These are phyloP conservation scores for Stigmatopora nigra DNA, from an alignment of 2,113 vertebrate species.

Conservation along the genomic window DNA sequence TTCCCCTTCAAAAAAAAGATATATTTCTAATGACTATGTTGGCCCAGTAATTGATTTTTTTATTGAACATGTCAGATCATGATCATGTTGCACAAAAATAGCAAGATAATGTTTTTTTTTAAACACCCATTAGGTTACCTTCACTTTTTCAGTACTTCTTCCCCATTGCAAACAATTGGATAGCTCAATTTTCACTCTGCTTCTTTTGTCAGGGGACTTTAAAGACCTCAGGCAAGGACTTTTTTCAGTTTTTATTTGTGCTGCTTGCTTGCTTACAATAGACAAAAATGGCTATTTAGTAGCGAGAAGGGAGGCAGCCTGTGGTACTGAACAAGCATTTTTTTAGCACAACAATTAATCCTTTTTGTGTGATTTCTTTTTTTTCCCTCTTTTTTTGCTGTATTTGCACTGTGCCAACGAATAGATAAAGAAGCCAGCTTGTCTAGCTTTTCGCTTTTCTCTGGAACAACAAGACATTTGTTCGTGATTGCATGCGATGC, in stretches of 20 bases:
- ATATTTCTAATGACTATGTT: no score
- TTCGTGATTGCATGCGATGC: constrained; percentile 18
- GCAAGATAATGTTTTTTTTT: background rate
- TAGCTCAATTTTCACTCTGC: background rate
- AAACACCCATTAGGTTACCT: background rate
- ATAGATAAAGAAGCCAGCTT: background rate
- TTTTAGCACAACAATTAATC: constrained; percentile 34
- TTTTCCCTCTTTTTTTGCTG: background rate
- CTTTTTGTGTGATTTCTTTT: constrained; percentile 16
- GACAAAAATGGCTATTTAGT: constrained; percentile 21
- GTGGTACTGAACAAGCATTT: constrained; percentile 24
- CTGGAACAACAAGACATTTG: constrained; percentile 33
- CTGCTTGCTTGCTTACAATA: constrained; percentile 15
- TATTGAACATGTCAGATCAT: no score
- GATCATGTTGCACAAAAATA: background rate
- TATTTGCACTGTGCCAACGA: constrained; percentile 5
- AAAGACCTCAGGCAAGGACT: constrained; percentile 13
- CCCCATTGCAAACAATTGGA: background rate
- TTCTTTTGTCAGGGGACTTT: background rate
- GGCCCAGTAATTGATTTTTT: no score
- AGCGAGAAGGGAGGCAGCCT: constrained; percentile 21
- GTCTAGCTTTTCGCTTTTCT: constrained; percentile 12
- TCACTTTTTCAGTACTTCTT: background rate
- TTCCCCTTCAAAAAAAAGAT: no score
- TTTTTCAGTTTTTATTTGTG: constrained; percentile 10